Base-by-base conservation (phyloP, 2,888 invertebrate genomes). In the Cosmopolites sordidus region DNA sequence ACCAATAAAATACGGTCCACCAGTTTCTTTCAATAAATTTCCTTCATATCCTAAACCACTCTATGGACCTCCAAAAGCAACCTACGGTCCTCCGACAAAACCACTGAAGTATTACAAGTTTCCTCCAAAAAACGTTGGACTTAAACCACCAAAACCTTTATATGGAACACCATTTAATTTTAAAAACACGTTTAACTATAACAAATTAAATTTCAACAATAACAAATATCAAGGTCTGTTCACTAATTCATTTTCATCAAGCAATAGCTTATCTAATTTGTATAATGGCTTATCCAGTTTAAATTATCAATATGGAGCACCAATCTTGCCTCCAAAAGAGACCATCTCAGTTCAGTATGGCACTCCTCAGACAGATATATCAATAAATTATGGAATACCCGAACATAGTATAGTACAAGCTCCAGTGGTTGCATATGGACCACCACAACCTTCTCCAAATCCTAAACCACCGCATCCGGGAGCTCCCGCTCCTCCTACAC, bases 401-500 rank as follows among this genome's bases (percentile, higher is more conserved):
- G 37, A 37, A 12, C 51, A 50, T 22, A 46, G 17, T 1, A 45
- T 59, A 73, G 73, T 0, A 76, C 79, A 56, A 9, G 22, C 44
- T 38, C 27, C 51, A 14, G 11, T 39, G 2, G 30, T 18, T 11
- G 49, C 48, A 3, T 82, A 82, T 58, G 82, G 82, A 2, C 83
- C 83, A 1, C 82, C 82, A 0, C 80, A 81, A 56, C 82, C 82
- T 1, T 74, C 79, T 15, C 63, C 69, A 52, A 82, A 83, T 15
- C 75, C 76, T 8, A 63, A 57, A 57, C 82, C 81, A 1, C 84
- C 84, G 1, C 83, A 83, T 60, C 83, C 83, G 1, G 86, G 86
- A 17, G 81, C 82, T 1, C 84, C 84, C 37, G 86, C 86, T 0
- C 87, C 87, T 0, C 87, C 87, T 1, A 87, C 86, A 1, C 86